Base-by-base conservation (phyloP, 2,797 vertebrate species). In the Peromyscus attwateri region DNA sequence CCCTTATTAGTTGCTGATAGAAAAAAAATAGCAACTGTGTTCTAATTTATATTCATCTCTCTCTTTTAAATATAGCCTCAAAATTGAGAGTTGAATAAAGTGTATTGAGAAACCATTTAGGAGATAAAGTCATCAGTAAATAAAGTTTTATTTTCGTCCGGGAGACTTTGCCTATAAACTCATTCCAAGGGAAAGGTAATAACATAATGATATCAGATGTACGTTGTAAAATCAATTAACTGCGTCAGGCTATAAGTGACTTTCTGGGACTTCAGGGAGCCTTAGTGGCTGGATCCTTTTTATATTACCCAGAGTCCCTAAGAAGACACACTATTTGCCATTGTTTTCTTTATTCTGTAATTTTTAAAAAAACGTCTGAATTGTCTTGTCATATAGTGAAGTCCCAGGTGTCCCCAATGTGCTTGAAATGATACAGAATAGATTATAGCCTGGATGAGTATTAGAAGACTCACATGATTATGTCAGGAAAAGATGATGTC, bases 81-180 rank as follows among this genome's bases (percentile, higher is more conserved):
- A 92, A 90, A 92, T 1, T 90, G 55, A 87, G 62, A 14, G 52
- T 40, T 82, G 49, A 94, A 68, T 43, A 23, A 82, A 62, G 23
- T 43, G 1, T 46, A 82, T 83, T 25, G 81, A 62, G 70, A 76
- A 92, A 31, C 34, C 19, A 40, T 85, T 95, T 87, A 95, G 31
- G 95, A 91, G 82, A 84, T 43, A 91, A 95, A 73, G 46, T 49
- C 77, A 82, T 49, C 77, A 82, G 27, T 73, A 92, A 88, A 49
- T 64, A 6, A 88, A 96, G 88, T 77, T 94, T 88, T 94, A 82
- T 95, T 95, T 96, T 94, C 62, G 43, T 57, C 46, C 25, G 17
- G 29, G 27, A 92, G 29, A 71, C 14, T 92, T 95, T 2, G 85
- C 43, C 88, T 60, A 88, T 73, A 90, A 82, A 83, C 13, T 92